phyloP scores from a whole-genome alignment of 2,797 vertebrate species.

The Champsocephalus gunnari region DNA sequence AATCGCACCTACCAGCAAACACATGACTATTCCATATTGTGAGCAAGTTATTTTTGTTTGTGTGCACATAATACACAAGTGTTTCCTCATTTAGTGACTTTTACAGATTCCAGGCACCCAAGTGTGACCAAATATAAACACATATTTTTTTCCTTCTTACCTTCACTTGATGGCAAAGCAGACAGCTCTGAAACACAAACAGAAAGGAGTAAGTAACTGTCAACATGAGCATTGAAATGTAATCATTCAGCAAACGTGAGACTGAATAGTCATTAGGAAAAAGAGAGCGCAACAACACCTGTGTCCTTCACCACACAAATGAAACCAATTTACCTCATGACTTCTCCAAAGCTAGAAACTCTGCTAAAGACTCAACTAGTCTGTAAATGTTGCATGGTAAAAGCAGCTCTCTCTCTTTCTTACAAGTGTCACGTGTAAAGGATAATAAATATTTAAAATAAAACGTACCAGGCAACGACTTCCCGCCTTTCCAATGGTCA shows the following conservation, averaged over 20 bases:
- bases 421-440: neutral
- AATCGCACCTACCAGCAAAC: neutral
- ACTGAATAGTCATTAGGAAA: slow-evolving; percentile 17
- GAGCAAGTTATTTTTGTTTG: neutral
- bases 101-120: neutral
- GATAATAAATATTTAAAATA: neutral
- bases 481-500: slow-evolving; percentile 60
- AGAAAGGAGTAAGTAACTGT: slow-evolving; percentile 18
- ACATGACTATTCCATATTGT: neutral
- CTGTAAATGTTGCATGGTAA: too few species aligned
- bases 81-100: neutral
- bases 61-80: neutral
- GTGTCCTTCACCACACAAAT: slow-evolving; percentile 25
- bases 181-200: slow-evolving; percentile 63
- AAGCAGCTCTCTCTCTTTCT: neutral
- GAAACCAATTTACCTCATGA: slow-evolving; percentile 6
- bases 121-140: neutral
- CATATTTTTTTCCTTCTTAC: slow-evolving; percentile 49
- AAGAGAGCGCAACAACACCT: slow-evolving; percentile 32
- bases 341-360: neutral
- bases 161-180: slow-evolving; percentile 55
- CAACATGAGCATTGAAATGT: slow-evolving; percentile 21
- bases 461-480: slow-evolving; percentile 61
- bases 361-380: neutral
- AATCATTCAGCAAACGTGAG: slow-evolving; percentile 37